A percentile compares a stretch with the other conserved stretches of the same genome.
These are phyloP conservation scores for Myiozetetes cayanensis DNA, from an alignment of 2,113 vertebrate genomes.

Conservation along the genomic window DNA sequence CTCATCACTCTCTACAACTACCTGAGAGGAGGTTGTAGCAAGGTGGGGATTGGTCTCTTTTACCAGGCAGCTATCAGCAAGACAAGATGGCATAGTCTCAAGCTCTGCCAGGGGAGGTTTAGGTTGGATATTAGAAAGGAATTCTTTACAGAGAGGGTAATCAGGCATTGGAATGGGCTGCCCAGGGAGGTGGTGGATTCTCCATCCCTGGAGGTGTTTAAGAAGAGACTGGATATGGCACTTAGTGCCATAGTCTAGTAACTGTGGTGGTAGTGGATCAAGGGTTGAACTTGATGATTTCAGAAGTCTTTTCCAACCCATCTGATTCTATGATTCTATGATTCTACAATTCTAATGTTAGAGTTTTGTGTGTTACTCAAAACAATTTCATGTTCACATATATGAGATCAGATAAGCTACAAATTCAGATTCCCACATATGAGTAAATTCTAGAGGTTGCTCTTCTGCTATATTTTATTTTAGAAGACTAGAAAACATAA, in stretches of 20 bases:
- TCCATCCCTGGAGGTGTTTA: background rate
- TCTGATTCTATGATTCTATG: background rate
- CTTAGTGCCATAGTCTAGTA: background rate
- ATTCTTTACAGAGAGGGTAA: background rate
- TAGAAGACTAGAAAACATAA: background rate
- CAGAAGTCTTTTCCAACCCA: background rate
- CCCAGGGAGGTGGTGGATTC: background rate
- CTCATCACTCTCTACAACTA: no score
- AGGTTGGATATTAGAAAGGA: background rate
- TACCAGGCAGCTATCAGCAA: background rate
- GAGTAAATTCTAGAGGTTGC: background rate
- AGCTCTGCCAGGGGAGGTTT: no score
- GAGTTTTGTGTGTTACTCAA: background rate
- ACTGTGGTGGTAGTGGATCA: background rate
- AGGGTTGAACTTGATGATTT: accelerated
- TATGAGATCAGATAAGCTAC: background rate
- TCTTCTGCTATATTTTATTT: background rate
- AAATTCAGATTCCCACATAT: background rate
- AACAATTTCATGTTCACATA: background rate
- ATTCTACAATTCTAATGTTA: background rate
- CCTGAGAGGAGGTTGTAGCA: background rate
- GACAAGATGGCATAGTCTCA: background rate
- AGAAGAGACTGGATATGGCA: background rate
- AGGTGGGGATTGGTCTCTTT: background rate
- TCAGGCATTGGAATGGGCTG: background rate